Base-by-base conservation (phyloP, 64 coral and sea anemone genomes). In the Hydrozoanthus tunicans region DNA sequence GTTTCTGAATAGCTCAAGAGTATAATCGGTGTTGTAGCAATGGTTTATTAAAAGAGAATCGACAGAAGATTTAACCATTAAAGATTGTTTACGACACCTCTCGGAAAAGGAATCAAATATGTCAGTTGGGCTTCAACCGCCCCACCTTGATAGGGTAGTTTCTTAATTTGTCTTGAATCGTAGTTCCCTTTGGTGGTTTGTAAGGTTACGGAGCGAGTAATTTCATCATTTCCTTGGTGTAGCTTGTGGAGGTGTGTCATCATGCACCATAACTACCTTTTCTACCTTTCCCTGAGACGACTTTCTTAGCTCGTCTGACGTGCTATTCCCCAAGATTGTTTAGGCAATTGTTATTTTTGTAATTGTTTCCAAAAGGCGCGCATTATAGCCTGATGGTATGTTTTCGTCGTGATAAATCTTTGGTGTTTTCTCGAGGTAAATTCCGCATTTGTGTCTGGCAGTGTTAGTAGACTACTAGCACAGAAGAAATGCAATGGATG, bases 391-490 rank as follows among this genome's bases (percentile, higher is more conserved):
- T 8, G 23, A 17, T 91, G 9, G 32, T 59, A 24, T 26, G 61
- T 9, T 91, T 63, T 70, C 64, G 56, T 11, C 54, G 77, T 81
- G 10, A 80, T 26, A 54, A 62, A 58, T 52, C 58, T 10, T 17
- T 63, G 53, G 6, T 4, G 20, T 63, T 80, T 51, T 15, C 24
- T 51, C 14, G 25, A 9, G 27, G 53, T 62, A 24, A 54, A 26
- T 11, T 14, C 53, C 6, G 13, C 13, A 61, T 83, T 58, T 75
- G 4, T 56, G 43, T 91, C 64, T 73, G 90, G 90, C 1, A 81
- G 17, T 51, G 66, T 74, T 17, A 92, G 82, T 20, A 20, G 20
- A 20, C 20, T 20, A 20, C 20, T 20, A 20, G 20, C 20, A 20
- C 20, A 20, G 20, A 20, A 20, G 20, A 20, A 20, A 20, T 20